A percentile compares a stretch with the other conserved stretches of the same genome.
phyloP scores from a whole-genome alignment of 2,113 vertebrate species.

The Hyperopisus bebe region DNA sequence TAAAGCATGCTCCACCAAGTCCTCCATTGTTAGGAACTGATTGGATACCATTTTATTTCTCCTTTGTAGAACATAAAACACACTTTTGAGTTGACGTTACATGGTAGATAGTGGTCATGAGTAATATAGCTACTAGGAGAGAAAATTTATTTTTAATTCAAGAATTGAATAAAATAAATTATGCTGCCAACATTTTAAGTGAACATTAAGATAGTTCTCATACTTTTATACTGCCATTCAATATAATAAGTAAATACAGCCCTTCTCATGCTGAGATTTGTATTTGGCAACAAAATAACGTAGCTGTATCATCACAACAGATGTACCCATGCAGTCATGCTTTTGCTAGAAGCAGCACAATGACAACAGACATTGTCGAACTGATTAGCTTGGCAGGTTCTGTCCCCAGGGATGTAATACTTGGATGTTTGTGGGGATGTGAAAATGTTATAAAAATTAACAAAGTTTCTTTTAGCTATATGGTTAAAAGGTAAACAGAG shows the following conservation, averaged over 20 bases:
- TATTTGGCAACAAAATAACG: neutral
- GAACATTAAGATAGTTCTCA: neutral
- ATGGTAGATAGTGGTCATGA: neutral
- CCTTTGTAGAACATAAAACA: slow-evolving; percentile 1
- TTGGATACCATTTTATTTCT: slow-evolving; percentile 6
- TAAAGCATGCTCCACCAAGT: neutral
- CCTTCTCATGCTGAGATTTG: neutral
- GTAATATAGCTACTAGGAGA: neutral
- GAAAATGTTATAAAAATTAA: neutral
- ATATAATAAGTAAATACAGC: neutral
- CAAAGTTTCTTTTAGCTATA: neutral
- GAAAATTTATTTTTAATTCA: neutral
- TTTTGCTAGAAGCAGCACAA: neutral
- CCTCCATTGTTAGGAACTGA: neutral
- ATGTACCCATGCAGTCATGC: neutral
- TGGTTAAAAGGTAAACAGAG: neutral
- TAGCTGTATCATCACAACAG: neutral
- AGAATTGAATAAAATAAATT: neutral
- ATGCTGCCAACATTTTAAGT: neutral
- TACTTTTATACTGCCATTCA: neutral
- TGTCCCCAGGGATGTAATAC: neutral
- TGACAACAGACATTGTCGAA: neutral
- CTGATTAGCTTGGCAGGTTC: neutral
- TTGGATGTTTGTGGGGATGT: neutral
- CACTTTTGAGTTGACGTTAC: slow-evolving; percentile 23